Percentiles rank a stretch among this genome's conserved stretches.
Conservation (phyloP, 2,888 invertebrate species). For the Torymus auratus region DNA sequence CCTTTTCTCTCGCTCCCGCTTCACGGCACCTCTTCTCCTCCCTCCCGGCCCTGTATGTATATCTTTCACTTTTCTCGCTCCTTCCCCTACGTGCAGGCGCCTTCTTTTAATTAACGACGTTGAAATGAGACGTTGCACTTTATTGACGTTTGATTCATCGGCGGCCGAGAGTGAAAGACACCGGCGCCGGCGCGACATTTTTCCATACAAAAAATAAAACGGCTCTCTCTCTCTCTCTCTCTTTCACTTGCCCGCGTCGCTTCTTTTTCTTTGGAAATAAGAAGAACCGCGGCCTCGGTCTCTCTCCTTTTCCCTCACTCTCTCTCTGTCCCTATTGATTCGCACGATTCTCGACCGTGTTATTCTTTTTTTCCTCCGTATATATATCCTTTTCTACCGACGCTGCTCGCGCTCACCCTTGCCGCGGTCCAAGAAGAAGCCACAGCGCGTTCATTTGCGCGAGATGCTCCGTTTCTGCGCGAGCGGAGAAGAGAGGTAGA, state of each 20-base stretch:
- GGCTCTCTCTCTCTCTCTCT: conserved; percentile 2
- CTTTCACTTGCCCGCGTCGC: background rate
- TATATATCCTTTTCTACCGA: background rate
- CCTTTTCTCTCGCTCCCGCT: background rate
- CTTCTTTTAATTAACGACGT: conserved; percentile 60
- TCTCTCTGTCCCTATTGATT: conserved; percentile 33
- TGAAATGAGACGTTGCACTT: conserved; percentile 66
- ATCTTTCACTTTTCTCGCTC: conserved; percentile 1
- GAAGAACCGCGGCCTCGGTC: conserved; percentile 8
- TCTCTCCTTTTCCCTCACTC: background rate
- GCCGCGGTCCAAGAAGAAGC: conserved; percentile 28
- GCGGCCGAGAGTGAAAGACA: conserved; percentile 38
- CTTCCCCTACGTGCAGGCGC: background rate
- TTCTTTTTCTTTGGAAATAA: background rate
- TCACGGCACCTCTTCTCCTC: background rate
- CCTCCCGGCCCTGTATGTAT: background rate
- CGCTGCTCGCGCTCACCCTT: background rate
- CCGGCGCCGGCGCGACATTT: conserved; percentile 32
- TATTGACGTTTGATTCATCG: conserved; percentile 68
- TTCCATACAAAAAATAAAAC: conserved; percentile 33
- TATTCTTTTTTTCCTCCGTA: conserved; percentile 9
- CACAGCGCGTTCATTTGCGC: conserved; percentile 45
- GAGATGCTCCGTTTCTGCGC: conserved; percentile 18
- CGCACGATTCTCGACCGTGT: conserved; percentile 43
- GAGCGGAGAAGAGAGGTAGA: conserved; percentile 1